Evolutionary conservation across 1,140 invertebrate species (phyloP), one percentile per base, ranked within the genome.

Genomic region (Zaprionus tsacasi): DNA sequence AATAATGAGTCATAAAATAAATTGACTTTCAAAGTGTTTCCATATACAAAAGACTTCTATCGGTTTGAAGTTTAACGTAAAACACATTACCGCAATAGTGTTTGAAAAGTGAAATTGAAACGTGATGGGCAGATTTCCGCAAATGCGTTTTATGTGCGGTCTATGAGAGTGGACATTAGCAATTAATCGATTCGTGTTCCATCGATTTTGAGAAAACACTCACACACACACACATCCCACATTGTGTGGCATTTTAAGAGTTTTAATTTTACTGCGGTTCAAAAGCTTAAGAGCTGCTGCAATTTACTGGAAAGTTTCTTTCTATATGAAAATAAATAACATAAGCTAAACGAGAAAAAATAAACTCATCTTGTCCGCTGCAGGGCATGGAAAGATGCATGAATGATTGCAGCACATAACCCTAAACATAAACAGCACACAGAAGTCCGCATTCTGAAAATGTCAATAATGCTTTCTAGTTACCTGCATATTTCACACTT

Each of bases 391-490:
- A 60, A 68, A 73, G 38, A 21, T 68, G 40, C 40, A 40, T 57
- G 58, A 40, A 56, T 48, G 38, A 57, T 70, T 69, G 58, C 58
- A 61, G 33, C 63, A 56, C 50, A 57, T 52, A 57, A 74, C 56
- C 66, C 57, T 50, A 69, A 74, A 70, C 69, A 56, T 50, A 69
- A 74, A 70, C 69, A 56, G 71, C 57, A 74, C 66, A 74, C 66
- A 40, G 57, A 69, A 57, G 48, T 74, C 6, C 10, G 38, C 38
- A 61, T 52, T 30, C 52, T 10, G 15, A 13, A 30, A 63, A 27
- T 75, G 63, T 59, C 54, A 70, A 75, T 70, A 75, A 13, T n/a
- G 36, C 72, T 75, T 75, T 75, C 72, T 74, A 66, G 63, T 40
- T 35, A 40, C 33, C 45, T 59, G 55, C 56, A 71, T 66, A 71